Conservation (phyloP, 2,113 vertebrate species). For the Okapia johnstoni region DNA sequence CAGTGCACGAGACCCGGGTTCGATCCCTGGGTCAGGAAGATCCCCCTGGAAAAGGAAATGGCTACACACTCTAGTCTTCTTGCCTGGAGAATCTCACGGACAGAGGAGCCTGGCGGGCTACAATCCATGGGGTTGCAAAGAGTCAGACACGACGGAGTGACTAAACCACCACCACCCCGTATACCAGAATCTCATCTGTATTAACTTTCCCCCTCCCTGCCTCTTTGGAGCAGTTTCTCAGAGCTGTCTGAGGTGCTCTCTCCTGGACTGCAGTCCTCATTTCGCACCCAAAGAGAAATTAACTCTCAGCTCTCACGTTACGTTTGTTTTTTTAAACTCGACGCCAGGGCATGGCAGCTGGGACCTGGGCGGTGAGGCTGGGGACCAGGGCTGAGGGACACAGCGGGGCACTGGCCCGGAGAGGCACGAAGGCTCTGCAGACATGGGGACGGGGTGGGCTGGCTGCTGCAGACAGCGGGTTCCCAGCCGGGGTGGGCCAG, state of each 20-base stretch:
- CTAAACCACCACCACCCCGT: accelerated
- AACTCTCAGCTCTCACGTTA: neutral
- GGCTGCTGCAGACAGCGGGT: too few relatives aligned
- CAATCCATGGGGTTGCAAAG: neutral
- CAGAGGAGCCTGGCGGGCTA: neutral
- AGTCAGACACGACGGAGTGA: accelerated
- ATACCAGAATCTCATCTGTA: neutral
- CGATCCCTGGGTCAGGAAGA: accelerated
- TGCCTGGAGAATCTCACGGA: neutral
- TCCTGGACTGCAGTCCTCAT: neutral
- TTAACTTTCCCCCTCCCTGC: neutral
- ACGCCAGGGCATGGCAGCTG: neutral
- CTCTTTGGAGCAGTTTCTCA: neutral
- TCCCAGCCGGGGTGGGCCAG: neutral
- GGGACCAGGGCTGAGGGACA: neutral
- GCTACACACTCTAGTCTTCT: accelerated
- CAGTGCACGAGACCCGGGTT: neutral
- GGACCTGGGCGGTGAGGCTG: neutral
- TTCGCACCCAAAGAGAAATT: accelerated
- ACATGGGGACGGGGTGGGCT: neutral
- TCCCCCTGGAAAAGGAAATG: neutral
- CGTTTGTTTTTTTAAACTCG: neutral
- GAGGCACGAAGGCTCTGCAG: neutral
- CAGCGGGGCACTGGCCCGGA: neutral
- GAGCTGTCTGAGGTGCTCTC: neutral